phyloP scores from a whole-genome alignment of 2,797 vertebrate genomes.

The Centroberyx gerrardi region DNA sequence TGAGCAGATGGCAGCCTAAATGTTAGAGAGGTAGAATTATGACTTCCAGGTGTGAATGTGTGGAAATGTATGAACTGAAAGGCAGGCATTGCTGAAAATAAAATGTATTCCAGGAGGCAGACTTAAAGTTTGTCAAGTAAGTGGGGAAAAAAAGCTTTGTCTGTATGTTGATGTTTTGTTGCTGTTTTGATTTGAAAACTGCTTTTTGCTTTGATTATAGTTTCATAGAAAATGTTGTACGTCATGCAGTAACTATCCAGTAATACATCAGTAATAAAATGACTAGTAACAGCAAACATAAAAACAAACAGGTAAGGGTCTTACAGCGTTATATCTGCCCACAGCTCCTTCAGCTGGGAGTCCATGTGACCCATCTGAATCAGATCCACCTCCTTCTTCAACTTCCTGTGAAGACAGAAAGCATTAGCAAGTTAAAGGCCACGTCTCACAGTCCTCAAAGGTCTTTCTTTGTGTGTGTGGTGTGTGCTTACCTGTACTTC shows the following conservation, averaged over 20 bases:
- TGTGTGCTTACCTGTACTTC: slow-evolving; percentile 91
- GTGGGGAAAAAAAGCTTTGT: too few relatives aligned
- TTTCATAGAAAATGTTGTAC: too few relatives aligned
- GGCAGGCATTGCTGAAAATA: too few relatives aligned
- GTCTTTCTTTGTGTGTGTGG: neutral
- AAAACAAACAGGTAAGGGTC: slow-evolving; percentile 37
- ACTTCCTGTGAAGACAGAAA: slow-evolving; percentile 84
- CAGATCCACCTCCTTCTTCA: slow-evolving; percentile 97
- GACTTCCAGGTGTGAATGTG: too few relatives aligned
- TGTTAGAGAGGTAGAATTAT: too few relatives aligned
- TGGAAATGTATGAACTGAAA: too few relatives aligned
- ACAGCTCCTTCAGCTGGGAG: slow-evolving; percentile 94
- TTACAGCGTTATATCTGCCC: slow-evolving; percentile 93
- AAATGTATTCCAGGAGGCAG: too few relatives aligned
- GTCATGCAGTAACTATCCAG: too few relatives aligned
- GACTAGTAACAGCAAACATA: neutral
- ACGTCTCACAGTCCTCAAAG: neutral
- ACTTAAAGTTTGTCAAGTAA: too few relatives aligned
- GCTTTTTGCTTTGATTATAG: too few relatives aligned
- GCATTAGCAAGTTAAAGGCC: neutral
- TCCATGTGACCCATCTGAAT: slow-evolving; percentile 98
- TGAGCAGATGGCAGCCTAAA: neutral
- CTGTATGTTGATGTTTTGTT: too few relatives aligned
- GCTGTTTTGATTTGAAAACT: neutral
- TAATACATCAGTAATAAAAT: too few relatives aligned